phyloP scores from a whole-genome alignment of 2,797 vertebrate genomes.

The Pangasius larnaudii region DNA sequence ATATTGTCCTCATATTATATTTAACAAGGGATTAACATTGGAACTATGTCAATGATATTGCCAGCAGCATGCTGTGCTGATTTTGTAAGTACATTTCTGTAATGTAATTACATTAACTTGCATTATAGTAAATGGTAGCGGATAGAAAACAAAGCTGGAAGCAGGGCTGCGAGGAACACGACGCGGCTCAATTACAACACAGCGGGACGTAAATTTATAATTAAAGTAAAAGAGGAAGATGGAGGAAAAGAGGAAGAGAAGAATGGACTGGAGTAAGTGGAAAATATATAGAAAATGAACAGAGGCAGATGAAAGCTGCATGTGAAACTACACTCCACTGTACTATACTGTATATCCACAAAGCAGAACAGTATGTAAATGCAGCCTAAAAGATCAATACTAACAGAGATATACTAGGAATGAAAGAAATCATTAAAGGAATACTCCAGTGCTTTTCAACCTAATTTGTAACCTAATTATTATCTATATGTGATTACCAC shows the following conservation, averaged over 20 bases:
- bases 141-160: constrained; percentile 57
- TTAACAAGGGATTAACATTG: constrained; percentile 36
- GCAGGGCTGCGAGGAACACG: constrained; percentile 52
- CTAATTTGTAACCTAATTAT: not conserved
- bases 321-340: not conserved
- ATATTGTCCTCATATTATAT: constrained; percentile 17
- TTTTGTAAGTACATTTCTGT: constrained; percentile 36
- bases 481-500: no score
- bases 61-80: constrained; percentile 27
- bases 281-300: not conserved
- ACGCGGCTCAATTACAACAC: constrained; percentile 32
- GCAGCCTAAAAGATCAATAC: not conserved
- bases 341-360: not conserved
- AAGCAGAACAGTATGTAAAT: not conserved
- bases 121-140: constrained; percentile 52
- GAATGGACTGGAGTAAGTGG: not conserved
- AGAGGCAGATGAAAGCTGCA: not conserved
- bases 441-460: not conserved
- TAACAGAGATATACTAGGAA: not conserved
- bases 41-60: constrained; percentile 24
- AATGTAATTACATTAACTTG: constrained; percentile 54
- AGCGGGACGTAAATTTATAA: not conserved
- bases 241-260: not conserved
- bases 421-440: not conserved
- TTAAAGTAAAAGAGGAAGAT: not conserved